A percentile compares a stretch with the other conserved stretches of the same genome.
phyloP scores from a whole-genome alignment of 2,888 invertebrate genomes.

The Torymus texanus region DNA sequence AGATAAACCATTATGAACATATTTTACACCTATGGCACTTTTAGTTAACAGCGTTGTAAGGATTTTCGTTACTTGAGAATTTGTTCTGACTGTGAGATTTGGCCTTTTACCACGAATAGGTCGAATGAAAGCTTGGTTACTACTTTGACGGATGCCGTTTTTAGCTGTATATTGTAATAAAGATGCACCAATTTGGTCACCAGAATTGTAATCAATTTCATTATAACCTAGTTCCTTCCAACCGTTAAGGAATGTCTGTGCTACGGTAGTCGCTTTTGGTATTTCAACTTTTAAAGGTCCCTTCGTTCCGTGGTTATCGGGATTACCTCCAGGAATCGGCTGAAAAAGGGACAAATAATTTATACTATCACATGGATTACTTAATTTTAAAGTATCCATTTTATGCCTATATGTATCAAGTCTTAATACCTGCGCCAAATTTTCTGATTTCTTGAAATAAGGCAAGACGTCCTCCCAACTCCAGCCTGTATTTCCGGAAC shows the following conservation, averaged over 20 bases:
- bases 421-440: background rate
- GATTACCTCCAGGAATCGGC: conserved; percentile 64
- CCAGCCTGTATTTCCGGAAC: conserved; percentile 28
- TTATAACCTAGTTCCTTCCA: conserved; percentile 80
- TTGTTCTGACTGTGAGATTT: conserved; percentile 71
- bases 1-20: conserved; percentile 61
- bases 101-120: conserved; percentile 77
- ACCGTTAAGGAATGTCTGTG: conserved; percentile 72
- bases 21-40: conserved; percentile 71
- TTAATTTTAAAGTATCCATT: too few species aligned
- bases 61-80: conserved; percentile 76
- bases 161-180: conserved; percentile 74
- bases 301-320: conserved; percentile 78
- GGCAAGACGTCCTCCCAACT: conserved; percentile 31
- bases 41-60: conserved; percentile 74
- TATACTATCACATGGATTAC: background rate
- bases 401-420: background rate
- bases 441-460: conserved; percentile 45
- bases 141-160: conserved; percentile 79
- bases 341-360: background rate
- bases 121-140: conserved; percentile 80
- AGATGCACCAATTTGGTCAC: conserved; percentile 78
- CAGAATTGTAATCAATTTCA: conserved; percentile 78
- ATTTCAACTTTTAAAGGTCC: conserved; percentile 80
- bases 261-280: conserved; percentile 70